These are phyloP conservation scores for Hemistola chrysoprasaria DNA, from an alignment of 2,888 invertebrate species.

Conservation along the genomic window DNA sequence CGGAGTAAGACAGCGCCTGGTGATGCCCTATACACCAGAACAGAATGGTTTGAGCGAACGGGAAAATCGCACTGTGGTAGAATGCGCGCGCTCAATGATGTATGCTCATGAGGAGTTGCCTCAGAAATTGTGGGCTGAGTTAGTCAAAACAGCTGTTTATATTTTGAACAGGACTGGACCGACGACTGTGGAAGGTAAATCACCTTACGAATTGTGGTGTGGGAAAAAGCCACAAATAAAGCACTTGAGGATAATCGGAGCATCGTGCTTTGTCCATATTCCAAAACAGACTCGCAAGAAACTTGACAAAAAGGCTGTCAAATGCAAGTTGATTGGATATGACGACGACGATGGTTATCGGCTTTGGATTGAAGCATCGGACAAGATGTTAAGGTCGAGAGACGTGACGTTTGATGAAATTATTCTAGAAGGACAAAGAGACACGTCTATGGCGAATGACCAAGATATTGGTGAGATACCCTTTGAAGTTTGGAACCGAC, in stretches of 20 bases:
- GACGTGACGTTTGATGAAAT: conserved; percentile 87
- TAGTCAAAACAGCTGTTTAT: conserved; percentile 8
- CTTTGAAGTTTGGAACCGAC: neutral
- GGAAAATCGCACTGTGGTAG: conserved; percentile 11
- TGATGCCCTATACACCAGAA: conserved; percentile 3
- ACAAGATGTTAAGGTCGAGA: conserved; percentile 66
- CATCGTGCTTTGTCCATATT: neutral
- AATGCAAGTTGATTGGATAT: too few species aligned
- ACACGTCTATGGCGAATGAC: neutral
- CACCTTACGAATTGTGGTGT: conserved; percentile 16
- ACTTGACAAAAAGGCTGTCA: conserved; percentile 1
- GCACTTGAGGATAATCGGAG: conserved; percentile 6
- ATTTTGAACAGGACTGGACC: conserved; percentile 11
- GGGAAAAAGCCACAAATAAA: conserved; percentile 10
- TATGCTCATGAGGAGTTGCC: conserved; percentile 4
- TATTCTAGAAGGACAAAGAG: neutral
- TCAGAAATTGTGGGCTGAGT: conserved; percentile 9
- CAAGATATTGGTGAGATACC: neutral
- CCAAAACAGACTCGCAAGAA: conserved; percentile 82
- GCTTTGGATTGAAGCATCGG: too few species aligned
- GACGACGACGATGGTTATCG: too few species aligned
- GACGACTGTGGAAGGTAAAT: conserved; percentile 5
- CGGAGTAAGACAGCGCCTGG: conserved; percentile 6
- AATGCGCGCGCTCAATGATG: conserved; percentile 14
- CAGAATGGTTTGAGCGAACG: conserved; percentile 8